Percentiles rank a stretch among this genome's conserved stretches.
phyloP scores from a whole-genome alignment of 2,113 vertebrate genomes.

The Coregonus clupeaformis region DNA sequence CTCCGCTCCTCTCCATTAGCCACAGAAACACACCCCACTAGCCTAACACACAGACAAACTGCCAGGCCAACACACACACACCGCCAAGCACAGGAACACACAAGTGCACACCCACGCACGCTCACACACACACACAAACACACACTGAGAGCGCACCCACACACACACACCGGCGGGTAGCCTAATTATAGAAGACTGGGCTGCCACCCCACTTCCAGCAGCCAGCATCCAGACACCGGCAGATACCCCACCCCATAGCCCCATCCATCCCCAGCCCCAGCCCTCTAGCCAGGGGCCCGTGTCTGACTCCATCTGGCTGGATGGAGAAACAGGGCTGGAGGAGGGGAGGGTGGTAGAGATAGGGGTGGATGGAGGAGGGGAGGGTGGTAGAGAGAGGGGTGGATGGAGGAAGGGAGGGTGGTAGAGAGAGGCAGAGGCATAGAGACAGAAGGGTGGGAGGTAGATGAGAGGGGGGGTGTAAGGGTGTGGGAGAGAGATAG shows the following conservation, averaged over 20 bases:
- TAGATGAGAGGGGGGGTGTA: too few relatives aligned
- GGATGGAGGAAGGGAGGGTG: too few relatives aligned
- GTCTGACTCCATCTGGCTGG: constrained; percentile 12
- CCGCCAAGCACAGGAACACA: background rate
- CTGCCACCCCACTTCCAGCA: constrained; percentile 1
- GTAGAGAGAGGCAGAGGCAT: too few relatives aligned
- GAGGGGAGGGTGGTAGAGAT: background rate
- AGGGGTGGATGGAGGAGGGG: background rate
- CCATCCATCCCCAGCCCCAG: background rate
- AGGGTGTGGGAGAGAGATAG: too few relatives aligned
- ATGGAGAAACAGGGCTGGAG: background rate
- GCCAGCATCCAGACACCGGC: constrained; percentile 2
- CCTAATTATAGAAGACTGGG: constrained; percentile 13
- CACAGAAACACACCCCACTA: background rate
- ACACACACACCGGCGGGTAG: constrained; percentile 7
- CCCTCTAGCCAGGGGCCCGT: background rate
- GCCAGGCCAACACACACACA: background rate
- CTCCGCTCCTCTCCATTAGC: background rate
- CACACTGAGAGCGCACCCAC: background rate
- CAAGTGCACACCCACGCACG: background rate
- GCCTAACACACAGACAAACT: background rate
- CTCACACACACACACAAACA: background rate
- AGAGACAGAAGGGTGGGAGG: too few relatives aligned
- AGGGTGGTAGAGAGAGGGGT: background rate
- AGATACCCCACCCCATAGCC: background rate